Base-by-base conservation (phyloP, 2,113 vertebrate genomes). In the Lophura nycthemera region DNA sequence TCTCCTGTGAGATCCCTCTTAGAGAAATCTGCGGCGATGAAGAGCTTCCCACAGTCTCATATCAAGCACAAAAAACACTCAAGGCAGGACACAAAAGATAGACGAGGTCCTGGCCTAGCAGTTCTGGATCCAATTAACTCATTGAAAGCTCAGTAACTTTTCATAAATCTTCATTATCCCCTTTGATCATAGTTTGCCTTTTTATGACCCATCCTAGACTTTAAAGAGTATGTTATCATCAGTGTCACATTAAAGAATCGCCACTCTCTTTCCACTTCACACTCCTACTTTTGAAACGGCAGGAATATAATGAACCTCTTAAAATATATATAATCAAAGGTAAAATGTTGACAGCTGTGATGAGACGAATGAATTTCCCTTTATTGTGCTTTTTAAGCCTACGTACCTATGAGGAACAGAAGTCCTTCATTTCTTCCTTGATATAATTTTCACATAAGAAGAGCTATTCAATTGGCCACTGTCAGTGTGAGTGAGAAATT, bases 341-440 rank as follows among this genome's bases (percentile, higher is more conserved):
- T 93, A 91, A 92, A 86, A 93, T 77, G 57, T 59, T 93, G 93
- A 94, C 72, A 94, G 13, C 66, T 67, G 93, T 64, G 54, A 85
- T 82, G 16, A 90, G 86, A 93, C 81, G 34, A 88, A 86, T 3
- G 2, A 65, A 86, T 47, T 93, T 79, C 19, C 22, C 45, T 90
- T 95, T 43, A 87, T 60, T 2, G 1, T 47, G 16, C 42, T 79
- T 92, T 92, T 92, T 25, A 91, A 50, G 27, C 32, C 56, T 40
- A 34, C 36, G 11, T 30, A 83, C 77, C 29, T 52, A 75, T 57
- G 59, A 83, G 29, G 76, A 84, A 38, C 45, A 3, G 12, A 75
- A 64, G 22, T 6, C 8, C 5, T 30, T 21, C 65, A 30, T 88
- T 88, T 86, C 59, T 67, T 69, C 80, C 88, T 92, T 83, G 19